phyloP scores from a whole-genome alignment of 2,797 vertebrate species.

The Thaleichthys pacificus region DNA sequence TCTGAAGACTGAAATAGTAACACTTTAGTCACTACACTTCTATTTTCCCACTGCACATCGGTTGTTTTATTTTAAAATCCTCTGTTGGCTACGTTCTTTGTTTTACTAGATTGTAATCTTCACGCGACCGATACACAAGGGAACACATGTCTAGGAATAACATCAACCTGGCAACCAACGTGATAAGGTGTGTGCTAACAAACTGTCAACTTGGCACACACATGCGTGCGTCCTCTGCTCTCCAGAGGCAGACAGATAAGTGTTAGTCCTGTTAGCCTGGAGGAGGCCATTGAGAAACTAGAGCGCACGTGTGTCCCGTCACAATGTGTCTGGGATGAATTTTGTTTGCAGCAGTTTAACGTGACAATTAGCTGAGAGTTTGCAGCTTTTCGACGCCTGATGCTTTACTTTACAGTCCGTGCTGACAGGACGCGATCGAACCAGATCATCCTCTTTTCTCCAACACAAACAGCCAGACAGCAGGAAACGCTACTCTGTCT shows the following conservation, averaged over 20 bases:
- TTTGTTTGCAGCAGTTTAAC: slow-evolving; percentile 22
- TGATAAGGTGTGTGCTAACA: slow-evolving; percentile 29
- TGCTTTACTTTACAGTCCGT: not conserved
- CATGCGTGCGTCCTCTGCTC: slow-evolving; percentile 34
- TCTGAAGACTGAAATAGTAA: not conserved
- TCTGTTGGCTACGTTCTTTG: slow-evolving; percentile 2
- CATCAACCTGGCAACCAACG: slow-evolving; percentile 10
- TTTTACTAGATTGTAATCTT: slow-evolving; percentile 39
- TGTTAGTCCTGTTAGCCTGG: slow-evolving; percentile 8
- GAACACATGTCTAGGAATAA: slow-evolving; percentile 30
- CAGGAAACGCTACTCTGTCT: slow-evolving; percentile 11
- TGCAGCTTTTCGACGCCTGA: no score
- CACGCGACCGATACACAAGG: slow-evolving; percentile 26
- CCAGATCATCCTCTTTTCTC: not conserved
- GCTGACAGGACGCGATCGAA: not conserved
- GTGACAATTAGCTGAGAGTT: slow-evolving; percentile 16
- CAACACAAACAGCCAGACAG: not conserved
- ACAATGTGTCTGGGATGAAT: slow-evolving; percentile 23
- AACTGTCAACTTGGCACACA: slow-evolving; percentile 29
- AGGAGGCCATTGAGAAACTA: slow-evolving; percentile 37
- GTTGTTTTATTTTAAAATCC: not conserved
- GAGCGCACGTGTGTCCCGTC: slow-evolving; percentile 37
- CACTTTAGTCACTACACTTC: not conserved
- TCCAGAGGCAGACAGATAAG: slow-evolving; percentile 11
- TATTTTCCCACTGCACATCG: not conserved